Percentiles rank a stretch among this genome's conserved stretches.
Evolutionary conservation across 2,888 invertebrate genomes (phyloP).

Genomic region (Spatulosminthurus flaviceps): DNA sequence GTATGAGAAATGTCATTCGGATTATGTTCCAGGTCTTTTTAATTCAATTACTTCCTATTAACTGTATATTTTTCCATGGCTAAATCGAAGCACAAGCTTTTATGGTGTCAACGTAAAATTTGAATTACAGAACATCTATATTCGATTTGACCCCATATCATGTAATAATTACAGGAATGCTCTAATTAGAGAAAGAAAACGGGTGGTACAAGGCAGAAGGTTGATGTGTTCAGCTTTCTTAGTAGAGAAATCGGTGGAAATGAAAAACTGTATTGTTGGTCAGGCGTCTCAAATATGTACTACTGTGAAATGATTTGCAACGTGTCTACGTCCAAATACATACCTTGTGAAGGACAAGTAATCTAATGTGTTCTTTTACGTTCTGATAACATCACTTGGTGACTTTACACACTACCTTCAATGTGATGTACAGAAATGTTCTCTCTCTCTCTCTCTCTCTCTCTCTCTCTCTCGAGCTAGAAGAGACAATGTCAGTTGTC

Average conservation of each 20-base stretch:
- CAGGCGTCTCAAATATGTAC: conserved; percentile 13
- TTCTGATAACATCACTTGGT: conserved; percentile 35
- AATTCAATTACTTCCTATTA: too few species aligned
- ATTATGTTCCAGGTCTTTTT: too few species aligned
- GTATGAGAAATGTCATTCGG: too few species aligned
- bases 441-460: too few species aligned
- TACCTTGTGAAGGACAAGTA: conserved; percentile 35
- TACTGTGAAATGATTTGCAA: conserved; percentile 25
- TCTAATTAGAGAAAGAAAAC: too few species aligned
- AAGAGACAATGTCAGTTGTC: neutral
- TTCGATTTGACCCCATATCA: too few species aligned
- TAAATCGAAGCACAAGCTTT: too few species aligned
- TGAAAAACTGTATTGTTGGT: conserved; percentile 30
- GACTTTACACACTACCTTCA: neutral
- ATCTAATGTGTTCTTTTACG: conserved; percentile 28
- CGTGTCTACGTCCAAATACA: neutral
- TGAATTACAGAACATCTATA: too few species aligned
- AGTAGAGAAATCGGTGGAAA: neutral
- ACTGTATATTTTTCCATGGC: too few species aligned
- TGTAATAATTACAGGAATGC: too few species aligned
- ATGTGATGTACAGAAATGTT: neutral
- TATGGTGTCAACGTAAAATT: too few species aligned
- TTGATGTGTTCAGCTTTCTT: neutral
- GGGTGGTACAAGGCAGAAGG: neutral
- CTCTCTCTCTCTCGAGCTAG: too few species aligned